These are phyloP conservation scores for Drosophila suboccidentalis DNA, from an alignment of 2,888 invertebrate species.

Conservation along the genomic window DNA sequence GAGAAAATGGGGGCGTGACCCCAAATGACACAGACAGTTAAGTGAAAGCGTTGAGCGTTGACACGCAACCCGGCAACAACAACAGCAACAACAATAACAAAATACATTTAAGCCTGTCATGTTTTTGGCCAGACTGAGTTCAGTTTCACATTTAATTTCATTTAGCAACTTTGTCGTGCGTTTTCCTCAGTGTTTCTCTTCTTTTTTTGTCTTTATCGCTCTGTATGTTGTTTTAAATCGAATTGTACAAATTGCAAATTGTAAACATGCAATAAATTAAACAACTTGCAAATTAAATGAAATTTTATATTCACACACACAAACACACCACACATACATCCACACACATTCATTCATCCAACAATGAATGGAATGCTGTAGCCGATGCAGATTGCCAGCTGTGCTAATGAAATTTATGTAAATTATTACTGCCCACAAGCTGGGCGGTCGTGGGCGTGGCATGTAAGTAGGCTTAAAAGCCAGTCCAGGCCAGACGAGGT, in stretches of 20 bases:
- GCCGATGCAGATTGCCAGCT: constrained; percentile 58
- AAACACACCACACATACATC: constrained; percentile 8
- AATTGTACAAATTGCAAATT: constrained; percentile 81
- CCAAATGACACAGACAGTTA: constrained; percentile 77
- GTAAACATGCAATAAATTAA: constrained; percentile 81
- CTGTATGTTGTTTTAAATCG: constrained; percentile 68
- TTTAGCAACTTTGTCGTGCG: constrained; percentile 71
- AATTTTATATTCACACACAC: constrained; percentile 64
- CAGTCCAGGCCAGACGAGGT: background rate
- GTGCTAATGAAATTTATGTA: constrained; percentile 80
- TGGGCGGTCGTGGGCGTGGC: constrained; percentile 39
- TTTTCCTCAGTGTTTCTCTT: constrained; percentile 22
- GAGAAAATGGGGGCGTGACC: constrained; percentile 75
- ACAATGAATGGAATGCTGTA: constrained; percentile 35
- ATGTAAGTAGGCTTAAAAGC: constrained; percentile 29
- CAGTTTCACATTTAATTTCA: constrained; percentile 75
- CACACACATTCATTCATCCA: constrained; percentile 5
- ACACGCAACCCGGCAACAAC: constrained; percentile 68
- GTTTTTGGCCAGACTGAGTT: constrained; percentile 43
- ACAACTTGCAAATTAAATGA: constrained; percentile 78
- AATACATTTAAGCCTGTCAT: constrained; percentile 52
- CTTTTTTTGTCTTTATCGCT: constrained; percentile 7
- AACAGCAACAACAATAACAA: constrained; percentile 33
- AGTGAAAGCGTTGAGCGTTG: constrained; percentile 78
- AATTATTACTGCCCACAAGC: constrained; percentile 66